Conservation (phyloP, 2,113 vertebrate species). For the Paradoxurus hermaphroditus region DNA sequence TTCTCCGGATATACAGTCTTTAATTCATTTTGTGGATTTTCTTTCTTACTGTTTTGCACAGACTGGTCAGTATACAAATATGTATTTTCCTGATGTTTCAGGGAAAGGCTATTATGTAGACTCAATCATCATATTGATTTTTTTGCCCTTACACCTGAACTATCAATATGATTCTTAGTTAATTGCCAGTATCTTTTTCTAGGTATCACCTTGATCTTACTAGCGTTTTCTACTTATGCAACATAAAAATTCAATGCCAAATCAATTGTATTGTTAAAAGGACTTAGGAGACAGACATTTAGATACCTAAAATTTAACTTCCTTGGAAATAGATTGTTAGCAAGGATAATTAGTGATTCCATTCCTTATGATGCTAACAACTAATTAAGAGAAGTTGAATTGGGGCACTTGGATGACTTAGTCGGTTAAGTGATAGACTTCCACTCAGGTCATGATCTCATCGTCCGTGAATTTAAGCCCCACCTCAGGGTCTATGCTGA, state of each 20-base stretch:
- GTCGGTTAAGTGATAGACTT: too few relatives aligned
- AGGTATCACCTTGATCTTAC: neutral
- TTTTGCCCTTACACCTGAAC: neutral
- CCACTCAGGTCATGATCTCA: too few relatives aligned
- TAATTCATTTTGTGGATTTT: neutral
- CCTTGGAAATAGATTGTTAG: neutral
- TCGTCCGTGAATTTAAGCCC: too few relatives aligned
- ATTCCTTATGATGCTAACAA: neutral
- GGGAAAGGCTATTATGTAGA: accelerated
- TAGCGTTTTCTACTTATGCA: neutral
- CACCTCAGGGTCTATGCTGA: too few relatives aligned
- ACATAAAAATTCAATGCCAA: neutral
- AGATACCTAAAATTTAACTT: neutral
- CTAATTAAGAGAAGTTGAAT: neutral
- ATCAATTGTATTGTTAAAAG: neutral
- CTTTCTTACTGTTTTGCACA: neutral
- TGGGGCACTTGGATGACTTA: too few relatives aligned
- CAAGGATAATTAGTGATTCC: neutral
- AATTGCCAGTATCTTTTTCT: neutral
- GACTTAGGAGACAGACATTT: neutral
- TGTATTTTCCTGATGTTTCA: neutral
- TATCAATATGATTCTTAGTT: neutral
- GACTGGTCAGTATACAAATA: neutral
- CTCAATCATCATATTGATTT: neutral
- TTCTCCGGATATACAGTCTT: neutral